Conservation (phyloP, 2,797 vertebrate species). For the Dendrocincla fuliginosa region DNA sequence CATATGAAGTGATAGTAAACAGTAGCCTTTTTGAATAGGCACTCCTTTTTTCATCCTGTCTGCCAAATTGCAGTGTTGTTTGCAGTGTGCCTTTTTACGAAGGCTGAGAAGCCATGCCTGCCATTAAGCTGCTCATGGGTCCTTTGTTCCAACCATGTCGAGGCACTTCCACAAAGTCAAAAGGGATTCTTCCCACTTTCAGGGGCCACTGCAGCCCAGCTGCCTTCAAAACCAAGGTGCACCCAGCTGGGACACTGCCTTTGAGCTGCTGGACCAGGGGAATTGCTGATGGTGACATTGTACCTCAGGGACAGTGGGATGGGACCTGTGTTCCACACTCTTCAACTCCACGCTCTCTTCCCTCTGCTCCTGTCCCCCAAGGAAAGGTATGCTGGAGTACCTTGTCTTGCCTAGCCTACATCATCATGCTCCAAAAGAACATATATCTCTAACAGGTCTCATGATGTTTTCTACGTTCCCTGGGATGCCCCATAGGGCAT, state of each 20-base stretch:
- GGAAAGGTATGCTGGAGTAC: neutral
- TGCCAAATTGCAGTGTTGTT: neutral
- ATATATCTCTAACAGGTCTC: neutral
- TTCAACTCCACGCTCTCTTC: neutral
- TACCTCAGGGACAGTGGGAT: neutral
- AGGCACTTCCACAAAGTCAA: neutral
- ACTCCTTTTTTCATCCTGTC: neutral
- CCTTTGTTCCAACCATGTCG: neutral
- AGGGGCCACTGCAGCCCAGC: accelerated
- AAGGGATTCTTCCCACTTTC: neutral
- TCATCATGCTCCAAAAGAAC: neutral
- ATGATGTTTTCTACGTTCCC: neutral
- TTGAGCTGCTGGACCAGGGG: neutral
- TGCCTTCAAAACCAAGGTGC: neutral
- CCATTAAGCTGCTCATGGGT: accelerated
- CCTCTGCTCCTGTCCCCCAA: neutral
- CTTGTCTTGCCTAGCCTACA: neutral
- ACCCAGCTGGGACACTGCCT: neutral
- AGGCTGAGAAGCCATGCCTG: neutral
- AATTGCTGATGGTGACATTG: neutral
- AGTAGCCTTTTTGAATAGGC: neutral
- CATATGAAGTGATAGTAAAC: neutral
- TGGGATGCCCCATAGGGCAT: neutral
- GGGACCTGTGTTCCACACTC: neutral
- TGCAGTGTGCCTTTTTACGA: neutral